Percentiles rank a stretch among this genome's conserved stretches.
Conservation (phyloP, 30 jellyfish, hydroid and myxozoan genomes). For the Calvadosia cruxmelitensis region DNA sequence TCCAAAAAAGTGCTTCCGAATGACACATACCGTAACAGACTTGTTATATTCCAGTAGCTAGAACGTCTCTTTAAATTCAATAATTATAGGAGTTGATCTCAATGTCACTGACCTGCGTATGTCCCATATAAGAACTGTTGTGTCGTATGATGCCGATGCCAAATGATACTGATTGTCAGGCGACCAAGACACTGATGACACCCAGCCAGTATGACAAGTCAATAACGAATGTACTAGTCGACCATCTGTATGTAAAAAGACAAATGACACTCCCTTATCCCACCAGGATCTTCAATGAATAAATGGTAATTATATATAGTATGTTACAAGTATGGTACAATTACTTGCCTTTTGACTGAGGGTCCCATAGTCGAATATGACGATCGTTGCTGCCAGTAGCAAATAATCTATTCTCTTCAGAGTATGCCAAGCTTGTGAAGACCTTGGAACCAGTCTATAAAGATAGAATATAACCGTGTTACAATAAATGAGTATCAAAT, state of each 20-base stretch:
- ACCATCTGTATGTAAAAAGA: slow-evolving; percentile 38
- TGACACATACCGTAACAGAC: too few species aligned
- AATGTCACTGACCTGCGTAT: slow-evolving; percentile 87
- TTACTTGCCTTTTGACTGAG: slow-evolving; percentile 17
- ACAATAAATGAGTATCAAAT: too few species aligned
- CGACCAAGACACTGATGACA: slow-evolving; percentile 93
- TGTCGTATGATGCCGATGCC: slow-evolving; percentile 69
- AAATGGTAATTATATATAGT: too few species aligned
- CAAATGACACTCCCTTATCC: not conserved
- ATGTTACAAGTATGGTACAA: slow-evolving; percentile 24
- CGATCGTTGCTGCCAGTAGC: slow-evolving; percentile 89
- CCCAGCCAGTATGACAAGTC: slow-evolving; percentile 86
- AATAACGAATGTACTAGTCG: slow-evolving; percentile 57
- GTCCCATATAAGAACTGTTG: slow-evolving; percentile 66
- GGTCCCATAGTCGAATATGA: slow-evolving; percentile 81
- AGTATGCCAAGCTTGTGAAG: slow-evolving; percentile 45
- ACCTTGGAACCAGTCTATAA: slow-evolving; percentile 70
- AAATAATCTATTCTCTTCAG: slow-evolving; percentile 39
- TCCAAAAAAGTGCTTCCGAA: too few species aligned
- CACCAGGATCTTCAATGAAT: too few species aligned
- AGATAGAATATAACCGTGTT: not conserved
- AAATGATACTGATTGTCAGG: slow-evolving; percentile 62
- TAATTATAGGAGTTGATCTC: too few species aligned
- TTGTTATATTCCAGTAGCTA: too few species aligned
- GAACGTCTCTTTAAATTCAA: too few species aligned